These are phyloP conservation scores for Sebastes hubbsi DNA, from an alignment of 2,797 vertebrate species.

Conservation along the genomic window DNA sequence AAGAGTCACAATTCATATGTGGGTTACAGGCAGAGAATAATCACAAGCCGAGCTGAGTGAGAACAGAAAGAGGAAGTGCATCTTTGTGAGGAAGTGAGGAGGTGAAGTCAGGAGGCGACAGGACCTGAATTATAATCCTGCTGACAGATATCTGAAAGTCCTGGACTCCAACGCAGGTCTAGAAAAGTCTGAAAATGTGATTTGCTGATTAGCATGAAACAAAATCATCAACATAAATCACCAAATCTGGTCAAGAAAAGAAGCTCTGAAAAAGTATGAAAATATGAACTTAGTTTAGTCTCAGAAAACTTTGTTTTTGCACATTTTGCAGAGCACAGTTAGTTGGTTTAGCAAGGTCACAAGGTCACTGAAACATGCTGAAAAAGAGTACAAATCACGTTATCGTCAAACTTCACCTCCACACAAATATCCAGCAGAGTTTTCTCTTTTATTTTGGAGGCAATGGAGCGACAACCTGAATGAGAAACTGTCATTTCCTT, in stretches of 20 bases:
- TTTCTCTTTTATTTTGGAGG: background rate
- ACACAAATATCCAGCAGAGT: background rate
- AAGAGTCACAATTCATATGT: background rate
- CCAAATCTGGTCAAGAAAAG: background rate
- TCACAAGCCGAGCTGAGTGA: conserved; percentile 4
- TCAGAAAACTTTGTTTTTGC: background rate
- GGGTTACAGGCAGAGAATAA: background rate
- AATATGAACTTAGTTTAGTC: background rate
- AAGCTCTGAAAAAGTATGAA: background rate
- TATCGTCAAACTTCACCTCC: background rate
- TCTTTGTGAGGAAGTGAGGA: conserved; percentile 57
- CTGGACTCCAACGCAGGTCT: background rate
- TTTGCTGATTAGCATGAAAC: background rate
- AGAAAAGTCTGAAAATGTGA: background rate
- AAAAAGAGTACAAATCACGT: background rate
- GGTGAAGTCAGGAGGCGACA: conserved; percentile 36
- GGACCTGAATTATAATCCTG: conserved; percentile 5
- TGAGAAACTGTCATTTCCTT: conserved; percentile 21
- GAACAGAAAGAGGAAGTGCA: conserved; percentile 65
- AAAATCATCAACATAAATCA: background rate
- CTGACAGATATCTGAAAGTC: conserved; percentile 17
- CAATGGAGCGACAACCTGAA: background rate
- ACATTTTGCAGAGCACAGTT: background rate
- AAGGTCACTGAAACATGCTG: background rate
- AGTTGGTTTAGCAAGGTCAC: background rate